Evolutionary conservation across 2,113 vertebrate species (phyloP).

Genomic region (Vulpes vulpes): DNA sequence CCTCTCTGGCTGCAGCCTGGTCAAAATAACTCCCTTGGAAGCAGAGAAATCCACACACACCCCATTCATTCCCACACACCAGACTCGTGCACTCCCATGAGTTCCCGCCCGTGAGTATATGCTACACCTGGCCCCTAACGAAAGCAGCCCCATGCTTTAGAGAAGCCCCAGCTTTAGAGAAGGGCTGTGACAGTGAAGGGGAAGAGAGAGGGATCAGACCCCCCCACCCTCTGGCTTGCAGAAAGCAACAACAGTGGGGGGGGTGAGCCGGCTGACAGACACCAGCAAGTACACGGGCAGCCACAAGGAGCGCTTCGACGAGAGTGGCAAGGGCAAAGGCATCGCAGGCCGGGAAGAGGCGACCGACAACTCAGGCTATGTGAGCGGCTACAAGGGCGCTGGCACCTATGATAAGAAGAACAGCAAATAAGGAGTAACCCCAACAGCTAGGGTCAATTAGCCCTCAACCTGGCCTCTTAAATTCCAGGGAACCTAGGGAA

Average conservation of each 20-base stretch:
- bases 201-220: not conserved
- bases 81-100: not conserved
- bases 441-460: not conserved
- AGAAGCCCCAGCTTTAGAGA: not conserved
- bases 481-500: not conserved
- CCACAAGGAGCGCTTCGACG: constrained; percentile 95
- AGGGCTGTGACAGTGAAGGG: not conserved
- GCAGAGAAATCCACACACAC: not conserved
- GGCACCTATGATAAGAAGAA: constrained; percentile 90
- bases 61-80: not conserved
- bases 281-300: constrained; percentile 91
- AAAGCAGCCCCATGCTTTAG: not conserved
- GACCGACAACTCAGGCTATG: constrained; percentile 89
- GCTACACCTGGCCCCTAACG: not conserved
- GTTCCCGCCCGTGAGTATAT: not conserved
- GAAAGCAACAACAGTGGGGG: constrained; percentile 89
- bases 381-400: constrained; percentile 91
- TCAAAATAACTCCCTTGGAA: constrained; percentile 19
- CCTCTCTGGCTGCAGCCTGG: not conserved
- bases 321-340: constrained; percentile 92
- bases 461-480: not conserved
- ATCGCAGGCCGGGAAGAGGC: constrained; percentile 88
- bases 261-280: constrained; percentile 92
- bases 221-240: constrained; percentile 75
- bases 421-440: not conserved